Base-by-base conservation (phyloP, 2,113 vertebrate species). In the Trematomus loennbergii region DNA sequence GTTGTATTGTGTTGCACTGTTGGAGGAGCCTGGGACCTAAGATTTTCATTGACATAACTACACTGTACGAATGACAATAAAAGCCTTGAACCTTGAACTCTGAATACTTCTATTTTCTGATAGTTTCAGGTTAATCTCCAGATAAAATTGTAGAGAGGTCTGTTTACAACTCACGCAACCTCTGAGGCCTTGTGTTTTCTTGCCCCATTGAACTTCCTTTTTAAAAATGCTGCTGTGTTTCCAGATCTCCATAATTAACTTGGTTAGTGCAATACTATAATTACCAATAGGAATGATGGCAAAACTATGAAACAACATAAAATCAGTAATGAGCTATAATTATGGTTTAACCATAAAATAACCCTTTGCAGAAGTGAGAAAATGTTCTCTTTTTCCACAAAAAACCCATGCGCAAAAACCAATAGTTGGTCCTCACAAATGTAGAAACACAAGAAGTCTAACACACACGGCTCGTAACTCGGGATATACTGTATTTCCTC, bases 391-490 rank as follows among this genome's bases (percentile, higher is more conserved):
- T 4, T 10, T 18, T 59, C 13, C 29, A 59, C 40, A 59, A 40
- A 49, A 29, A 29, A 3, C 4, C 29, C 74, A 20, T 8, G 16
- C 3, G 52, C 40, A 17, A 5, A 45, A 17, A 20, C 53, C 53
- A 15, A 3, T 2, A 18, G 17, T 25, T 9, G 48, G 52, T 59
- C 60, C 50, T 52, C 74, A 40, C 50, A 45, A 7, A 55, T 16
- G 8, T 4, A 61, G 20, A 18, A 40, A 45, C 5, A 55, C 17
- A 52, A 3, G 16, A 43, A 20, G 11, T 33, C 46, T 53, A 4
- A 79, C 46, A 20, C 55, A 81, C 60, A 43, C 55, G 45, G 11
- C 25, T 82, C 79, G 29, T 75, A 54, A 45, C 53, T 79, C 33
- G 2, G 29, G 15, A 40, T 49, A 50, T 75, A 40, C 29, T 29